These are phyloP conservation scores for Elephantulus edwardii DNA, from an alignment of 2,113 vertebrate genomes.

Conservation along the genomic window DNA sequence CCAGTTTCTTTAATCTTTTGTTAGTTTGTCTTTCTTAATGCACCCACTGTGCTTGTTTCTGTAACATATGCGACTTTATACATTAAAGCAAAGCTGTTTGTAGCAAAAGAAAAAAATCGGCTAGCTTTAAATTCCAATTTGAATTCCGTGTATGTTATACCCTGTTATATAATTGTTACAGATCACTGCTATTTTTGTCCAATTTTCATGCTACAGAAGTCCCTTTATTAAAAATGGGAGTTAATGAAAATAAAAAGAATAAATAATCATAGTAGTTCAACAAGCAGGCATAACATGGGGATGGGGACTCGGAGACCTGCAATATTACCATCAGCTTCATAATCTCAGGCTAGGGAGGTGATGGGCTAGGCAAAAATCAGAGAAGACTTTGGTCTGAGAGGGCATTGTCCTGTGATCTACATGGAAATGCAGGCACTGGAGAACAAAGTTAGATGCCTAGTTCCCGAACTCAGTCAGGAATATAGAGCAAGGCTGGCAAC, in stretches of 20 bases:
- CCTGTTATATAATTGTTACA: constrained; percentile 81
- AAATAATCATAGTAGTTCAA: no score
- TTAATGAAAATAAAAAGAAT: constrained; percentile 84
- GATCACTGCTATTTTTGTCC: constrained; percentile 80
- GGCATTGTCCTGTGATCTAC: accelerated
- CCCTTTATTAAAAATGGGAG: constrained; percentile 80
- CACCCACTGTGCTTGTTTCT: constrained; percentile 79
- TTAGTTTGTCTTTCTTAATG: constrained; percentile 80
- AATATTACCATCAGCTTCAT: no score
- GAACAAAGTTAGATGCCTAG: not conserved
- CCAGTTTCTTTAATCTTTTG: constrained; percentile 66
- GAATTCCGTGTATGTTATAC: constrained; percentile 80
- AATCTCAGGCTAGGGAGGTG: not conserved
- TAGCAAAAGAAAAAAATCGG: constrained; percentile 66
- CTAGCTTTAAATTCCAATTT: constrained; percentile 82
- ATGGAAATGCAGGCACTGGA: no score
- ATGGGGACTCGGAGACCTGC: no score
- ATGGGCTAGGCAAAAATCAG: not conserved
- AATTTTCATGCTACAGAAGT: constrained; percentile 82
- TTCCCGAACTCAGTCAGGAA: not conserved
- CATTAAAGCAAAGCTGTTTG: constrained; percentile 74
- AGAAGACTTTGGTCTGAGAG: accelerated
- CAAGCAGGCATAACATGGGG: accelerated
- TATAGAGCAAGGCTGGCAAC: no score
- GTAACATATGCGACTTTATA: constrained; percentile 79